These are phyloP conservation scores for Ifrita kowaldi DNA, from an alignment of 2,113 vertebrate species.

Conservation along the genomic window DNA sequence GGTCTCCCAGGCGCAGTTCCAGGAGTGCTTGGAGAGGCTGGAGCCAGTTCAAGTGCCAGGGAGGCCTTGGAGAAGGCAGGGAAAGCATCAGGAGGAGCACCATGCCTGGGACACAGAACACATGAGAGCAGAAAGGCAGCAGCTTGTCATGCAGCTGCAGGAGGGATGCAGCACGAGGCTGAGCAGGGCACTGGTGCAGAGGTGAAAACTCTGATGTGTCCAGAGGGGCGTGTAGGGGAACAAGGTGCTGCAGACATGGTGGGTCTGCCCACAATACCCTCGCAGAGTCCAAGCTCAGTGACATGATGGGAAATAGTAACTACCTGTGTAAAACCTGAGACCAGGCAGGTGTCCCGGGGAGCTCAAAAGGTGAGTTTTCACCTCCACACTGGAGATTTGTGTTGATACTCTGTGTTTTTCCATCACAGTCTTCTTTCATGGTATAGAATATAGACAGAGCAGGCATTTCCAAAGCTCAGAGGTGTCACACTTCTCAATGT, in stretches of 20 bases:
- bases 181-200: not conserved
- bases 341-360: not conserved
- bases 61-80: not conserved
- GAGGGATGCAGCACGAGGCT: not conserved
- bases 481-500: not conserved
- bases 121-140: not conserved
- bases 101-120: too few species aligned
- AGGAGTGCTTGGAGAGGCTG: not conserved
- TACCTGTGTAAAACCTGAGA: not conserved
- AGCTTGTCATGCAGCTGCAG: accelerated
- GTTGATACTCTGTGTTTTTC: not conserved
- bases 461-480: not conserved
- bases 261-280: not conserved
- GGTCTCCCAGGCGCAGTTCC: not conserved
- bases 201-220: not conserved
- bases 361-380: not conserved
- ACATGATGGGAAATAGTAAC: not conserved
- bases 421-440: not conserved
- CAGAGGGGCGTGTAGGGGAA: not conserved
- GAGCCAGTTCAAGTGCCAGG: not conserved
- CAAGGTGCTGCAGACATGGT: not conserved
- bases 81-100: not conserved
- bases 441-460: not conserved
- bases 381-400: not conserved
- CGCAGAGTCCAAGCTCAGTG: not conserved